phyloP scores from a whole-genome alignment of 2,888 invertebrate genomes.

The Synanthedon andrenaeformis region DNA sequence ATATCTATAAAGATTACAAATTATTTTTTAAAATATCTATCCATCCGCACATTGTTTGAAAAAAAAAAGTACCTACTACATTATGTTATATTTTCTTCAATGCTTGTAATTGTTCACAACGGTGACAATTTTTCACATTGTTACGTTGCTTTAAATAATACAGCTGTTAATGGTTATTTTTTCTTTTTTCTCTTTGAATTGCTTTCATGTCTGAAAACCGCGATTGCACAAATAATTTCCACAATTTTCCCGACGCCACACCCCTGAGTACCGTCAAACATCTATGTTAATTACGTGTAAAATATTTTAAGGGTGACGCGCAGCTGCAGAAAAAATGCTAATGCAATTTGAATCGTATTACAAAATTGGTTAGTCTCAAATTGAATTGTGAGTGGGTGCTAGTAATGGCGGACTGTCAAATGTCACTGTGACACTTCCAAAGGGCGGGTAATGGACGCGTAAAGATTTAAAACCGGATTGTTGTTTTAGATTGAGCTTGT shows the following conservation, averaged over 20 bases:
- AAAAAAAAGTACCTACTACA: too few species aligned
- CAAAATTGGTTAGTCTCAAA: background rate
- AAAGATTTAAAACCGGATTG: constrained; percentile 47
- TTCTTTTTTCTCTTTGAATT: too few species aligned
- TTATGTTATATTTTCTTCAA: too few species aligned
- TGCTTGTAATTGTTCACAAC: too few species aligned
- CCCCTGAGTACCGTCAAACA: constrained; percentile 19
- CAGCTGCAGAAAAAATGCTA: constrained; percentile 4
- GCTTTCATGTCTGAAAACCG: too few species aligned
- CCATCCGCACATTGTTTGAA: too few species aligned
- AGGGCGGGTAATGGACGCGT: constrained; percentile 40
- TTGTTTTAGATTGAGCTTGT: constrained; percentile 32
- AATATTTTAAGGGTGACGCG: constrained; percentile 27
- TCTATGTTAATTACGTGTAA: constrained; percentile 53
- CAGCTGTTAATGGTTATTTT: too few species aligned
- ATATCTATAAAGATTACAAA: too few species aligned
- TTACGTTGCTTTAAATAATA: too few species aligned
- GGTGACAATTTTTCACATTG: too few species aligned
- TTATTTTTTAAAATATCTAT: too few species aligned
- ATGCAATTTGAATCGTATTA: constrained; percentile 5
- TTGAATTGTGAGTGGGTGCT: background rate
- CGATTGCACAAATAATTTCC: constrained; percentile 30
- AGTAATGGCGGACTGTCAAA: constrained; percentile 25
- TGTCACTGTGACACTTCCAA: constrained; percentile 54
- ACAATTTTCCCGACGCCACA: constrained; percentile 54